Conservation (phyloP, 92 coral and sea anemone genomes). For the Heteractis magnifica region DNA sequence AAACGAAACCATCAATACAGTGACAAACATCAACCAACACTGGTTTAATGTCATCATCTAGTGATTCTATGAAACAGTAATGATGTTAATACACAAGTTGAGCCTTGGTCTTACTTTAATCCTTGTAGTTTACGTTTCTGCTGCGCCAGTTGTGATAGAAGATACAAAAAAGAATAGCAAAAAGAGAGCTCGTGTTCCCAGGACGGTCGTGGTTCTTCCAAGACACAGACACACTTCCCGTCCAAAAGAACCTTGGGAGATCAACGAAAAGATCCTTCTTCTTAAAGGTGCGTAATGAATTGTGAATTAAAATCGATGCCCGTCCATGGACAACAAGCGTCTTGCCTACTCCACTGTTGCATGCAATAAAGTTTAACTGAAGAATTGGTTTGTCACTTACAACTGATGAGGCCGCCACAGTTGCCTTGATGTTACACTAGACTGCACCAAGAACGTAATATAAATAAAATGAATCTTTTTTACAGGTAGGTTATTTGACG, state of each 20-base stretch:
- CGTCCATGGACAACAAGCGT: neutral
- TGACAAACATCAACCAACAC: conserved; percentile 43
- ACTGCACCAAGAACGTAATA: neutral
- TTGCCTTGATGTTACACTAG: neutral
- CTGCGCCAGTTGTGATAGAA: conserved; percentile 68
- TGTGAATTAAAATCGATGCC: neutral
- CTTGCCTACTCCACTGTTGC: neutral
- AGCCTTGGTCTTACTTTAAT: conserved; percentile 64
- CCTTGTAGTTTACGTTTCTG: conserved; percentile 70
- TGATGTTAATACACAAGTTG: conserved; percentile 71
- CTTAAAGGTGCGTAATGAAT: conserved; percentile 54
- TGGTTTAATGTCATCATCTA: conserved; percentile 21
- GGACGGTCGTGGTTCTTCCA: conserved; percentile 16
- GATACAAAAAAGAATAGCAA: conserved; percentile 46
- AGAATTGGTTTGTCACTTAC: conserved; percentile 18
- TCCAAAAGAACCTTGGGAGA: conserved; percentile 94
- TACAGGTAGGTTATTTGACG: conserved; percentile 59
- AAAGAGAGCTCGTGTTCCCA: conserved; percentile 52
- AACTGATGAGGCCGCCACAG: neutral
- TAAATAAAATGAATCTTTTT: conserved; percentile 17
- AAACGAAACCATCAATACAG: conserved; percentile 8
- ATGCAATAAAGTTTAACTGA: conserved; percentile 18
- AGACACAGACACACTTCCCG: conserved; percentile 15
- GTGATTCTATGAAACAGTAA: neutral
- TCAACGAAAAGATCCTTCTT: conserved; percentile 70